Conservation (phyloP, 92 coral and sea anemone genomes). For the Porites lobata region DNA sequence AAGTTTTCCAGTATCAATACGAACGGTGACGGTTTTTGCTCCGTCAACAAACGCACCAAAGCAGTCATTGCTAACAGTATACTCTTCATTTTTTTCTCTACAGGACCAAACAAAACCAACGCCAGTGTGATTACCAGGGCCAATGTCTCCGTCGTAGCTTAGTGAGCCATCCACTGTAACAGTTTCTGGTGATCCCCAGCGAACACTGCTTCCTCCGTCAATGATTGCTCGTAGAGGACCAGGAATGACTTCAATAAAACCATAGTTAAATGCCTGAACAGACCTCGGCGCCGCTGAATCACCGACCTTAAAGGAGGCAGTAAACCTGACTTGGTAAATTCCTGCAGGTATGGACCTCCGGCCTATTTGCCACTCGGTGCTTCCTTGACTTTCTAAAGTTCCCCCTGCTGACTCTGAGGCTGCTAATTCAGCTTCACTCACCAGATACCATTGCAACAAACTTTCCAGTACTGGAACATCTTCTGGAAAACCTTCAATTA, state of each 20-base stretch:
- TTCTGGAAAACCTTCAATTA: not conserved
- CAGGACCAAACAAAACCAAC: constrained; percentile 57
- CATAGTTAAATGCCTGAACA: constrained; percentile 24
- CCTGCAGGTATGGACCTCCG: constrained; percentile 16
- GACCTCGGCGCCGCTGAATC: not conserved
- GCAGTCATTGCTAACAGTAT: not conserved
- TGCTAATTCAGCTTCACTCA: constrained; percentile 21
- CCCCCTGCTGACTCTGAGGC: not conserved
- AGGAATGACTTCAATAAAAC: constrained; percentile 40
- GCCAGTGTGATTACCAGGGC: constrained; percentile 34
- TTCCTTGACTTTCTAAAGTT: constrained; percentile 13
- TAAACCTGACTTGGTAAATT: constrained; percentile 15
- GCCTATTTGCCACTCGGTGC: constrained; percentile 1
- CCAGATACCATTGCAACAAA: not conserved
- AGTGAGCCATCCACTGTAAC: constrained; percentile 52
- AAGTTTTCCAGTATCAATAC: not conserved
- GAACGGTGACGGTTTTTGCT: not conserved
- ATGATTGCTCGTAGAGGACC: constrained; percentile 49
- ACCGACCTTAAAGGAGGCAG: not conserved
- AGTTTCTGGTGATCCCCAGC: constrained; percentile 11
- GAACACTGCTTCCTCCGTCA: constrained; percentile 50
- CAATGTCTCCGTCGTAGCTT: constrained; percentile 50
- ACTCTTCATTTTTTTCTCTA: not conserved
- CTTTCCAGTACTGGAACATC: not conserved
- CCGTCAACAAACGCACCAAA: constrained; percentile 12